phyloP scores from a whole-genome alignment of 1,140 invertebrate genomes.

The Babylonia areolata region DNA sequence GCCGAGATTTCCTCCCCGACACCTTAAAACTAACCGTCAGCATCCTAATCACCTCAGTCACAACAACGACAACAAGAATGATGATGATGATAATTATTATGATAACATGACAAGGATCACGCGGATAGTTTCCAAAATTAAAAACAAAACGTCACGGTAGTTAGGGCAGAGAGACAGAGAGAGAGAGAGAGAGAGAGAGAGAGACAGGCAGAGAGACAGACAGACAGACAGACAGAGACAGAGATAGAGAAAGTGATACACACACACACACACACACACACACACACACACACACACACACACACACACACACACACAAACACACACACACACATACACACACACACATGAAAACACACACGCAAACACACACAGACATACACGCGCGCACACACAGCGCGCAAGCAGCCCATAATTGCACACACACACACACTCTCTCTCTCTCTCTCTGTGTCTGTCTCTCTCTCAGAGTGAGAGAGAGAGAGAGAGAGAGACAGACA shows the following conservation, averaged over 20 bases:
- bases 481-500: no score
- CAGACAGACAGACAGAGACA: not conserved
- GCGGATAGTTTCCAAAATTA: no score
- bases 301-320: constrained; percentile 1
- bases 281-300: not conserved
- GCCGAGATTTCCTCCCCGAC: no score
- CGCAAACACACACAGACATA: not conserved
- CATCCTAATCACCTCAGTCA: no score
- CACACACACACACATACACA: constrained; percentile 7
- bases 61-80: no score
- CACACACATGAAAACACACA: not conserved
- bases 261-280: not conserved
- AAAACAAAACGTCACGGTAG: no score
- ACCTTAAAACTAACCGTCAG: no score
- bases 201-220: not conserved
- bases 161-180: not conserved
- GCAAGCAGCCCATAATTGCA: not conserved
- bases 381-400: not conserved
- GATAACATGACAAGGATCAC: no score
- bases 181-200: not conserved
- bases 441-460: no score
- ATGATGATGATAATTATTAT: no score
- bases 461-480: no score
- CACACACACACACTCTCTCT: not conserved
- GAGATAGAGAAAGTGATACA: not conserved